These are phyloP conservation scores for Hofmannophila pseudospretella DNA, from an alignment of 2,888 invertebrate genomes.

Conservation along the genomic window DNA sequence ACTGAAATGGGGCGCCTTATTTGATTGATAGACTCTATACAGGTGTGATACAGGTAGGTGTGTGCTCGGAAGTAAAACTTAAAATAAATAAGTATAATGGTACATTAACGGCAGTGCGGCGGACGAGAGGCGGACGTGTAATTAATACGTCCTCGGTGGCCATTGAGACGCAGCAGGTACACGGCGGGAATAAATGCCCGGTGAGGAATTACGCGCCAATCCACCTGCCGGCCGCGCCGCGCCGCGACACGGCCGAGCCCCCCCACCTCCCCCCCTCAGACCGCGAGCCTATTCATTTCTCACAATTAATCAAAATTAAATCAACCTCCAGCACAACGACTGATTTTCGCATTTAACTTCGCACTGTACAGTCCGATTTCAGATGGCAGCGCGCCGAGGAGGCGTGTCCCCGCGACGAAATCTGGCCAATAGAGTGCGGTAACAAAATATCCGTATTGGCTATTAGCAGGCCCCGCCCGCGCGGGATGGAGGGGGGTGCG, in stretches of 20 bases:
- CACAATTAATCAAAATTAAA: constrained; percentile 77
- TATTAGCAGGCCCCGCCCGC: constrained; percentile 74
- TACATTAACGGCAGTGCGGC: background rate
- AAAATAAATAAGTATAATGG: no score
- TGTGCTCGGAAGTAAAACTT: no score
- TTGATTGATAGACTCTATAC: no score
- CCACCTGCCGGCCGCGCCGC: constrained; percentile 21
- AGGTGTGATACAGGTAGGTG: no score
- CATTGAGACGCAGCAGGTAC: constrained; percentile 26
- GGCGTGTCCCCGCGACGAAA: constrained; percentile 73
- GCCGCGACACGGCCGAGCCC: constrained; percentile 10
- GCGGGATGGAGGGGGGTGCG: constrained; percentile 31
- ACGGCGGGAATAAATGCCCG: constrained; percentile 20
- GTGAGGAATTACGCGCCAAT: constrained; percentile 29
- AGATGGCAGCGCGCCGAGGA: constrained; percentile 30
- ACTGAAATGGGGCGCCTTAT: no score
- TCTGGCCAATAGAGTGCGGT: constrained; percentile 81
- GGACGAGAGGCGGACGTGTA: constrained; percentile 18
- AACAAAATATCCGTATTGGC: constrained; percentile 80
- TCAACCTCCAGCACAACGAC: constrained; percentile 37
- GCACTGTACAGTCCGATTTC: constrained; percentile 36
- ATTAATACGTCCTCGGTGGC: constrained; percentile 26
- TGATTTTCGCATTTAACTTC: constrained; percentile 36
- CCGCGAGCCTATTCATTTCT: constrained; percentile 63
- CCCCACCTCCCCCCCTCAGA: constrained; percentile 18